phyloP scores from a whole-genome alignment of 2,888 invertebrate species.

The Odontomyia ornata region DNA sequence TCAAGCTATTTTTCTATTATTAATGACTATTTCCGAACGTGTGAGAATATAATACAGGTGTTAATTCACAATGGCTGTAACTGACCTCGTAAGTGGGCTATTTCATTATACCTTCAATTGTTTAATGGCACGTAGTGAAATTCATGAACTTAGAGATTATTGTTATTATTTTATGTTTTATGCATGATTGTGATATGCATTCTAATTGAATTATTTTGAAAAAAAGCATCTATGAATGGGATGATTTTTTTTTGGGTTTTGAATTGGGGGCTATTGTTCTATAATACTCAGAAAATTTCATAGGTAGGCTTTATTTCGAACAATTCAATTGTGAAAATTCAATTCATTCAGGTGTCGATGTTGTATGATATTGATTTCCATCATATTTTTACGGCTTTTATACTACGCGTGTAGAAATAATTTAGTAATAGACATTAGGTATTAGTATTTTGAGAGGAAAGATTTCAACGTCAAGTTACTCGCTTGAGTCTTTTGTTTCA shows the following conservation, averaged over 20 bases:
- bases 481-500: slow-evolving; percentile 14
- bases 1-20: neutral
- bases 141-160: neutral
- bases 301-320: too few species aligned
- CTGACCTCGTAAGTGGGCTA: slow-evolving; percentile 31
- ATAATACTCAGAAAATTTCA: neutral
- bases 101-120: slow-evolving; percentile 10
- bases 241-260: neutral
- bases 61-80: neutral
- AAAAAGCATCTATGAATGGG: neutral
- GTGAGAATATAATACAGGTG: slow-evolving; percentile 15
- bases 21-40: slow-evolving; percentile 16
- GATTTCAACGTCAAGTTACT: neutral
- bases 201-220: neutral
- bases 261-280: neutral
- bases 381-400: too few species aligned
- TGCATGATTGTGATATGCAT: neutral
- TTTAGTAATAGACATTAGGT: too few species aligned
- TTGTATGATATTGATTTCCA: too few species aligned
- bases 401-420: too few species aligned
- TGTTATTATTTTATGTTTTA: neutral
- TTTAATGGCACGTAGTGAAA: slow-evolving; percentile 20
- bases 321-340: too few species aligned
- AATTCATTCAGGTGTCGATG: too few species aligned
- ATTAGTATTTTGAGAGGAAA: neutral